Evolutionary conservation across 2,888 invertebrate species (phyloP), one percentile per base, ranked within the genome.

Genomic region (Phymatocera aterrima): DNA sequence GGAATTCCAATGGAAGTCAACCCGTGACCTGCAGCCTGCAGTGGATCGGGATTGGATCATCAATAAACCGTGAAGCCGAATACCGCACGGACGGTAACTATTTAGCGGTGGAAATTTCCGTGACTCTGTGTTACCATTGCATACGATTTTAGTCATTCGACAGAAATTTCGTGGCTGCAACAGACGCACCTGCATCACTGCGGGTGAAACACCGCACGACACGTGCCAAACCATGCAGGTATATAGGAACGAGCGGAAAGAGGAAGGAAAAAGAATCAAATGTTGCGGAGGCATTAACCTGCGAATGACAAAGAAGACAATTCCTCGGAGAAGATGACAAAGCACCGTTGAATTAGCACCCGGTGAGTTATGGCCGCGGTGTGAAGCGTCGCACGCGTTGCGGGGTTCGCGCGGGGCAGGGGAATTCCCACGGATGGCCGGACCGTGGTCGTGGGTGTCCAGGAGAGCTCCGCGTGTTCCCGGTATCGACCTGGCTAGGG

Each of bases 401-500:
- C 75, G 75, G 75, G 68, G 43, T 46, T 21, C n/a, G 21, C 43
- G 43, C 24, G 75, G 54, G 60, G 40, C 40, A n/a, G 57, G 75
- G 40, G 37, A 75, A 37, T 60, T 57, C 54, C 54, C 57, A 60
- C 75, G 57, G 75, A 40, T 40, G 57, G 75, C 75, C 75, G 75
- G 75, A 75, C 75, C 75, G 54, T 48, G 75, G 75, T 57, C 57
- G 75, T 75, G 60, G 75, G 57, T 75, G 75, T 75, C 75, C 75
- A 72, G 75, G 60, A 75, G 75, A 37, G 75, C 75, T 40, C 75
- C 60, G 75, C 60, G 75, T 75, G 75, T 75, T 75, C 75, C 75
- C 75, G 75, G 54, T 75, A 75, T 75, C 75, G 75, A 75, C 75
- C 75, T 75, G 75, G 75, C 57, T 28, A 60, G 75, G 75, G 75